Conservation (phyloP, 2,113 vertebrate genomes). For the Cettia cetti region DNA sequence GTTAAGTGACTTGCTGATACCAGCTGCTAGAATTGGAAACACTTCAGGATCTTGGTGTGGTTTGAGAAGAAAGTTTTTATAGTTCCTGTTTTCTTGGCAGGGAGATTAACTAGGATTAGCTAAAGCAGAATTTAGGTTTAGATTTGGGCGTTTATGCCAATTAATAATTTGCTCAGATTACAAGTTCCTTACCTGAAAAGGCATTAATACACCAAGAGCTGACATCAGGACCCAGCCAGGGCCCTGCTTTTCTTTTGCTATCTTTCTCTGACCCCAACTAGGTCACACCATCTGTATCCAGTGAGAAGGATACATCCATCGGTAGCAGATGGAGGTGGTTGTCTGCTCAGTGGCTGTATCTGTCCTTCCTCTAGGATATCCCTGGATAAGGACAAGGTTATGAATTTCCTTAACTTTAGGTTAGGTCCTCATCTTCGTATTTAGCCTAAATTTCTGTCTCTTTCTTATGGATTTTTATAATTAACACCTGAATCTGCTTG, state of each 20-base stretch:
- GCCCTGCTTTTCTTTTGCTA: neutral
- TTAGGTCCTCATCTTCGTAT: neutral
- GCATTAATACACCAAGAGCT: neutral
- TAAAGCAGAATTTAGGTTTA: neutral
- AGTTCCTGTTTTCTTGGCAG: neutral
- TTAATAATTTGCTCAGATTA: neutral
- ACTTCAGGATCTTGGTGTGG: neutral
- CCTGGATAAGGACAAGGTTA: neutral
- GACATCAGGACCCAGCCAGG: neutral
- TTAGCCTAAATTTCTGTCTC: neutral
- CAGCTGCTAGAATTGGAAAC: neutral
- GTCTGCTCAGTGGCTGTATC: neutral
- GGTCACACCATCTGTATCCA: neutral
- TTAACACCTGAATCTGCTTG: neutral
- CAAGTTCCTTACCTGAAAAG: neutral
- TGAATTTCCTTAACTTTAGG: neutral
- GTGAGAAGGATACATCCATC: neutral
- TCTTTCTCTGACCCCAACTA: neutral
- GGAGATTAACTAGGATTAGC: neutral
- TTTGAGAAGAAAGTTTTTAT: neutral
- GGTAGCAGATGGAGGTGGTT: neutral
- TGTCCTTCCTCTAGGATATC: neutral
- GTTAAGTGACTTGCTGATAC: neutral
- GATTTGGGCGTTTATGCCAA: neutral
- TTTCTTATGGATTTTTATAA: neutral